Conservation (phyloP, 2,113 vertebrate genomes). For the Bubo blakistoni region DNA sequence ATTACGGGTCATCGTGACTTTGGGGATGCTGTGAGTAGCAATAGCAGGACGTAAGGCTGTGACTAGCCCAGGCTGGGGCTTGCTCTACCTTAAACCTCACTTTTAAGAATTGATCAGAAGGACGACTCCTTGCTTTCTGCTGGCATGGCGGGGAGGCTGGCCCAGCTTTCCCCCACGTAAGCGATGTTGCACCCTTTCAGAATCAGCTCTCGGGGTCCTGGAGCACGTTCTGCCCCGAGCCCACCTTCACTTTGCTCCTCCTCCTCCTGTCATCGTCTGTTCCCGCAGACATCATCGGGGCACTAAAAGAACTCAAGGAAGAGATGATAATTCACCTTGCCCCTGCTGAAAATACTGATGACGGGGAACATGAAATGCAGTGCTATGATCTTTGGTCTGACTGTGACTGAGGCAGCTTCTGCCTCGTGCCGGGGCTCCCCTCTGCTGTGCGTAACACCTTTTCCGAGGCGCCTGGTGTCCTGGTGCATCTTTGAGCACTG, state of each 20-base stretch:
- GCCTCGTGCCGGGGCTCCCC: background rate
- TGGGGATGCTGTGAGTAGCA: background rate
- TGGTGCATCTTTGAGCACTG: background rate
- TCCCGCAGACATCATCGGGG: too few relatives aligned
- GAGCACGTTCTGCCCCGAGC: rapidly evolving
- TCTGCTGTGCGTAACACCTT: rapidly evolving
- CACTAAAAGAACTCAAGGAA: background rate
- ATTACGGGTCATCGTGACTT: background rate
- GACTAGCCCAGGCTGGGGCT: background rate
- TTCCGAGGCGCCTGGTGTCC: rapidly evolving
- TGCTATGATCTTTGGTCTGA: background rate
- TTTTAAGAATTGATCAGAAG: background rate
- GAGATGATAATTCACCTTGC: rapidly evolving
- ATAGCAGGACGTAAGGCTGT: background rate
- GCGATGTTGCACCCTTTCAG: rapidly evolving
- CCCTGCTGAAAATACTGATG: background rate
- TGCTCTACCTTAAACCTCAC: background rate
- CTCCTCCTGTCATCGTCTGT: background rate
- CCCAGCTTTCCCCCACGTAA: rapidly evolving
- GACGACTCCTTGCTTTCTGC: background rate
- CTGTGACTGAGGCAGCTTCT: background rate
- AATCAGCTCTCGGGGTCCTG: rapidly evolving
- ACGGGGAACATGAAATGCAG: rapidly evolving
- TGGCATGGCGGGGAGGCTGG: background rate
- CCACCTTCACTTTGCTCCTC: background rate